Base-by-base conservation (phyloP, 2,113 vertebrate species). In the Grantiella picta region DNA sequence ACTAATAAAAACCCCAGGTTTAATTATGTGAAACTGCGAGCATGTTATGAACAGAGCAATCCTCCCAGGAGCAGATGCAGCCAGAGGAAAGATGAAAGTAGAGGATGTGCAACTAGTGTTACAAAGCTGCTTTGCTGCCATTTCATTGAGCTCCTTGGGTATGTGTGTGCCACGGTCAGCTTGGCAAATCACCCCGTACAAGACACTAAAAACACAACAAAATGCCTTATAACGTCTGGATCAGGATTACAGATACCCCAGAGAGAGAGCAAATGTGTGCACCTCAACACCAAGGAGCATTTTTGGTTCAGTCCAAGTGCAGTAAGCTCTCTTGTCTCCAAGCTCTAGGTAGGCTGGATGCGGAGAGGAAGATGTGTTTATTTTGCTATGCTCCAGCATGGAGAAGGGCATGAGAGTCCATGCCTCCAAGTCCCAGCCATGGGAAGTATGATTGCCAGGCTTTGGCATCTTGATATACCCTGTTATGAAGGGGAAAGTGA, bases 21-120 rank as follows among this genome's bases (percentile, higher is more conserved):
- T 91, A 84, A 83, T 89, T 86, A 86, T n/a, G 56, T 24, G 18
- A 64, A 94, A 44, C 56, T 15, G 15, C n/a, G 64, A 83, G 68
- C n/a, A n/a, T 59, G 77, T 44, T 94, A 71, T 47, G 63, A 90
- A 47, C 22, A 50, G 22, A 71, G 42, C 27, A 59, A 56, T 63
- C 68, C 53, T 63, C 82, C 33, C 35, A 68, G 94, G 80, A 92
- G 72, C 71, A 73, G 63, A 82, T 17, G 47, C 66, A 94, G 69
- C 29, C 72, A 73, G 54, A 90, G 68, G 54, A 82, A 88, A 57
- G 54, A 77, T 38, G 59, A 63, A 91, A 86, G 69, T 35, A 56
- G 70, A 93, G 7, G 69, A 66, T 20, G 33, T 71, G 47, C 47
- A 83, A 68, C 38, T 18, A 28, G 49, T 56, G 72, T 60, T 86